A percentile compares a stretch with the other conserved stretches of the same genome.
Conservation (phyloP, 2,888 invertebrate species). For the Celastrina argiolus region DNA sequence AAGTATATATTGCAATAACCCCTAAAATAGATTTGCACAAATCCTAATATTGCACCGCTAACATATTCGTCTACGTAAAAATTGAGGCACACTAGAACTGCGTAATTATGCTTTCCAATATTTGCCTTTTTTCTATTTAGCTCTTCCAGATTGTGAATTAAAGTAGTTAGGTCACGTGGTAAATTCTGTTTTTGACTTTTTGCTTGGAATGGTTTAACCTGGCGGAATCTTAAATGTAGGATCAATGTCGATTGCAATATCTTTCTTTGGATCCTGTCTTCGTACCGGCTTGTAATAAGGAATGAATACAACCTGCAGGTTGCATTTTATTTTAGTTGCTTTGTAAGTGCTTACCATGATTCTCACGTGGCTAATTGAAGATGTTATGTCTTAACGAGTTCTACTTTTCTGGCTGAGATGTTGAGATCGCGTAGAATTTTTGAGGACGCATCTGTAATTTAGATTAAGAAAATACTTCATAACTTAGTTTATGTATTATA, state of each 20-base stretch:
- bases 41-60: slow-evolving; percentile 7
- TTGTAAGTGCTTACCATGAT: slow-evolving; percentile 14
- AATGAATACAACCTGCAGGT: slow-evolving; percentile 10
- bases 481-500: neutral
- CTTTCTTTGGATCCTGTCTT: neutral
- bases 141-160: neutral
- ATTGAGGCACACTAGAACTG: neutral
- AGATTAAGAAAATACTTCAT: neutral
- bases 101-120: neutral
- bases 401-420: slow-evolving; percentile 45
- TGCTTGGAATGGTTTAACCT: slow-evolving; percentile 7
- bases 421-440: slow-evolving; percentile 27
- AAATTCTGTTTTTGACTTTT: neutral
- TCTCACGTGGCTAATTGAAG: neutral
- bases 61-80: neutral
- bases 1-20: neutral
- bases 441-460: slow-evolving; percentile 22
- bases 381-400: neutral
- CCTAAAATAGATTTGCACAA: slow-evolving; percentile 1
- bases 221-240: neutral
- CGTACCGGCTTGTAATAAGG: neutral
- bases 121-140: neutral
- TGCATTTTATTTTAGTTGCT: slow-evolving; percentile 23
- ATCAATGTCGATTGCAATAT: neutral
- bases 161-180: neutral